Evolutionary conservation across 2,797 vertebrate genomes (phyloP).

Genomic region (Silurus aristotelis): DNA sequence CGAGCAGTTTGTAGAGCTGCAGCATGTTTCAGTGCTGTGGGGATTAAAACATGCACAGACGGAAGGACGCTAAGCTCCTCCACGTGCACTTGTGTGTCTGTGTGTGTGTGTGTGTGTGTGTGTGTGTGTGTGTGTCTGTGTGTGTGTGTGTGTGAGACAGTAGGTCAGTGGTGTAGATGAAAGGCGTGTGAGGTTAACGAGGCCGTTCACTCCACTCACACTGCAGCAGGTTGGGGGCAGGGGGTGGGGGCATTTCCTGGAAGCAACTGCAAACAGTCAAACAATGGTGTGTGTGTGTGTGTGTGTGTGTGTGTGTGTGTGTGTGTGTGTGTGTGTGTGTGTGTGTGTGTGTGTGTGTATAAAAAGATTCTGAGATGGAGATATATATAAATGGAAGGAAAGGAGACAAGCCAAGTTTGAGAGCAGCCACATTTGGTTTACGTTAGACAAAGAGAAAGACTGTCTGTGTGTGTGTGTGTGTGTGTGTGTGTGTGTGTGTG

Average conservation of each 20-base stretch:
- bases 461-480: neutral
- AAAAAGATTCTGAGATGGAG: neutral
- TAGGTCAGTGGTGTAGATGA: constrained; percentile 22
- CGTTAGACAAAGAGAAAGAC: constrained; percentile 6
- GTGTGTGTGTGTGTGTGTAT: constrained; percentile 4
- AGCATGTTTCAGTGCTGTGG: neutral
- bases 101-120: constrained; percentile 32
- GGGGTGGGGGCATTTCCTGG: constrained; percentile 31
- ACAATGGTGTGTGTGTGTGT: constrained; percentile 25
- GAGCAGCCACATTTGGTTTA: constrained; percentile 34
- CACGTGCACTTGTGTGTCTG: neutral
- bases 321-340: constrained; percentile 7
- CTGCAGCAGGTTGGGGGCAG: constrained; percentile 5
- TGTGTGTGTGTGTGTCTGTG: constrained; percentile 20
- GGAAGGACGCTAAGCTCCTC: neutral
- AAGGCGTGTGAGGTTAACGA: constrained; percentile 34
- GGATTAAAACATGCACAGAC: constrained; percentile 12
- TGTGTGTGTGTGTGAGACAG: neutral
- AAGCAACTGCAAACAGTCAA: constrained; percentile 31
- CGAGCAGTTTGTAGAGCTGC: too few relatives aligned
- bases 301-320: constrained; percentile 30
- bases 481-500: constrained; percentile 11
- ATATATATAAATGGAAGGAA: constrained; percentile 17
- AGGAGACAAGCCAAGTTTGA: constrained; percentile 18
- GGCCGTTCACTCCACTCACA: constrained; percentile 5